phyloP scores from a whole-genome alignment of 2,113 vertebrate genomes.

The Actinemys pallida region DNA sequence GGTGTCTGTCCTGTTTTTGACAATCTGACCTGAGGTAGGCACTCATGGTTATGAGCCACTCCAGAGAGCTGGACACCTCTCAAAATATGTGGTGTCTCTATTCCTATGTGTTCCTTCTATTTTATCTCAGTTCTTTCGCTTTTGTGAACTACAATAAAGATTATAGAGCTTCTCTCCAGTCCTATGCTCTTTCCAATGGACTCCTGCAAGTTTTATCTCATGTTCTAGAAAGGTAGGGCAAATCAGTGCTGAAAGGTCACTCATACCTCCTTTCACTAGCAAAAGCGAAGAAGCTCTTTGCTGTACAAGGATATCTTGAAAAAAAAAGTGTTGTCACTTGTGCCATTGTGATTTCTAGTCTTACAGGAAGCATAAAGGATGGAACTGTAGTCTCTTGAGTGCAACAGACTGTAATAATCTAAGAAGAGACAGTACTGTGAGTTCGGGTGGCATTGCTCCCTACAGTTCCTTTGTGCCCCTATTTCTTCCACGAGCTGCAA shows the following conservation, averaged over 20 bases:
- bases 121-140: not conserved
- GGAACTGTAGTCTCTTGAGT: not conserved
- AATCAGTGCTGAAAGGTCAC: not conserved
- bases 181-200: not conserved
- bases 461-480: not conserved
- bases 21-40: no score
- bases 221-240: not conserved
- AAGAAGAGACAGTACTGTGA: not conserved
- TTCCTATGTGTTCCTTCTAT: not conserved
- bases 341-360: not conserved
- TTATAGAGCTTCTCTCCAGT: not conserved
- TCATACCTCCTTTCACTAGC: not conserved
- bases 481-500: not conserved
- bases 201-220: not conserved
- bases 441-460: not conserved
- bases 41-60: no score
- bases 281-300: not conserved
- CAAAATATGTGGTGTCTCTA: not conserved
- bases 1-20: no score
- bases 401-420: not conserved
- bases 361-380: not conserved
- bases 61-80: no score
- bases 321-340: not conserved
- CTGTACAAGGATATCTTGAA: not conserved
- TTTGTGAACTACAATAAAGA: not conserved